Conservation (phyloP, 2,113 vertebrate genomes). For the Hemichromis elongatus region DNA sequence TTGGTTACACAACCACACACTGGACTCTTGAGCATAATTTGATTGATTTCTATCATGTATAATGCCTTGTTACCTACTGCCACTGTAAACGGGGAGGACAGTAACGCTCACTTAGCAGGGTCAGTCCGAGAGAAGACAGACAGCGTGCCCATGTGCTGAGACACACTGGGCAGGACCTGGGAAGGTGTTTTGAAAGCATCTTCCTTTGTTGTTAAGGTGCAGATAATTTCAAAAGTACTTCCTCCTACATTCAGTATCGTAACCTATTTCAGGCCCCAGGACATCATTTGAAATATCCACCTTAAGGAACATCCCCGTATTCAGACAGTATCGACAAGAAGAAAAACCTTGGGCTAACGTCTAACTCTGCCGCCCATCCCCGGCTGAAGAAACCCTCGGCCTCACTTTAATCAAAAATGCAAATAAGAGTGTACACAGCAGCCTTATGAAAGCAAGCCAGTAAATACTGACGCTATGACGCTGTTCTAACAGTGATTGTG, state of each 20-base stretch:
- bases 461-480: fast-evolving
- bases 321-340: neutral
- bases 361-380: neutral
- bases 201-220: neutral
- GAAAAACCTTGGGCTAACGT: fast-evolving
- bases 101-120: constrained; percentile 66
- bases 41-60: constrained; percentile 72
- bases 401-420: neutral
- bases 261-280: neutral
- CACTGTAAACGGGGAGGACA: constrained; percentile 57
- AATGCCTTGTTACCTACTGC: constrained; percentile 69
- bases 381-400: neutral
- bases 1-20: constrained; percentile 67
- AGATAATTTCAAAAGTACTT: neutral
- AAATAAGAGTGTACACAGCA: neutral
- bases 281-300: neutral
- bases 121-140: constrained; percentile 72
- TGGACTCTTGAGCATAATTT: constrained; percentile 68
- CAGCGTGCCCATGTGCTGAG: constrained; percentile 45
- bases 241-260: neutral
- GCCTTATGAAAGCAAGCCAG: neutral
- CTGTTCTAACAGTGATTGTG: neutral
- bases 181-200: neutral
- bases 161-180: constrained; percentile 25
- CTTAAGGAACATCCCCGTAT: neutral